Evolutionary conservation across 2,113 vertebrate species (phyloP).

Genomic region (Irena cyanogastra): DNA sequence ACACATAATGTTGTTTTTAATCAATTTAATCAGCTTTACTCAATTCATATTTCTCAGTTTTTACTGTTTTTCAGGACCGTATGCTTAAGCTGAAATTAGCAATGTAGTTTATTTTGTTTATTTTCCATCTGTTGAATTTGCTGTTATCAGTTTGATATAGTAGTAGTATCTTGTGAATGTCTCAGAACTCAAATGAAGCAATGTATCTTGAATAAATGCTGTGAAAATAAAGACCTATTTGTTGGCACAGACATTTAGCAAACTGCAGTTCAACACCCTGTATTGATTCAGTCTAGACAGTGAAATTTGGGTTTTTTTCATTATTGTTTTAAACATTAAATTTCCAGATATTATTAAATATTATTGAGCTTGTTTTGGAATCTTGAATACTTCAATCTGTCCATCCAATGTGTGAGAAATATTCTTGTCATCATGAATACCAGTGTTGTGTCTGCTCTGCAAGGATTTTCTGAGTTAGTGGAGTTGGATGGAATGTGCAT

Average conservation of each 20-base stretch:
- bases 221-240: neutral
- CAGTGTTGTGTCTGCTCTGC: neutral
- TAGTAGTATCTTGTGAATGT: neutral
- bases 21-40: neutral
- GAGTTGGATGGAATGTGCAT: neutral
- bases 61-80: neutral
- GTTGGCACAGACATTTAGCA: neutral
- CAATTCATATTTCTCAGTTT: neutral
- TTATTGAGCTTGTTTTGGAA: neutral
- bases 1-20: conserved; percentile 15
- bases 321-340: neutral
- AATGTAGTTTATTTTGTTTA: neutral
- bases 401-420: neutral
- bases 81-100: neutral
- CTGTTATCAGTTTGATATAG: neutral
- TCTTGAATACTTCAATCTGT: neutral
- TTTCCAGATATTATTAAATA: neutral
- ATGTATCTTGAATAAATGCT: neutral
- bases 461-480: neutral
- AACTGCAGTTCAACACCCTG: neutral
- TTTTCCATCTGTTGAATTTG: conserved; percentile 15
- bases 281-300: neutral
- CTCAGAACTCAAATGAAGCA: neutral
- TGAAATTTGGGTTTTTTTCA: neutral
- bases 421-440: neutral